Conservation (phyloP, 2,888 invertebrate species). For the Drosophila subquinaria region DNA sequence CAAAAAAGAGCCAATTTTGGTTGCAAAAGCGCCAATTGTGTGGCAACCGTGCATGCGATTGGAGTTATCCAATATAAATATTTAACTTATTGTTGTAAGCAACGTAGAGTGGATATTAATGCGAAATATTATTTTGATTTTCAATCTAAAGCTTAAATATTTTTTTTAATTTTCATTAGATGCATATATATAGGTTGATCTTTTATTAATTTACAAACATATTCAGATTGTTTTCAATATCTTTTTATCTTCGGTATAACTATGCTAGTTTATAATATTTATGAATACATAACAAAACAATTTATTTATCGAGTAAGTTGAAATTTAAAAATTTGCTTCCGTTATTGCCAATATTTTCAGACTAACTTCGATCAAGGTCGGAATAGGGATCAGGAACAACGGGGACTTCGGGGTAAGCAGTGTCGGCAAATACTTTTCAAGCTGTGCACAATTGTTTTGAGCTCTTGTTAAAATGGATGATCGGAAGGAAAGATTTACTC, state of each 20-base stretch:
- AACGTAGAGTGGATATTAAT: background rate
- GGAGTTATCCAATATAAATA: background rate
- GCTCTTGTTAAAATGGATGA: conserved; percentile 12
- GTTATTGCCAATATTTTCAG: conserved; percentile 62
- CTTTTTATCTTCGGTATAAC: conserved; percentile 44
- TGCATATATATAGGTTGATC: conserved; percentile 42
- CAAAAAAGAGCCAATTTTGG: no score
- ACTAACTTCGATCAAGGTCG: conserved; percentile 40
- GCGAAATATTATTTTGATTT: background rate
- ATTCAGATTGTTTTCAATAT: conserved; percentile 48
- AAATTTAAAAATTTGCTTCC: conserved; percentile 45
- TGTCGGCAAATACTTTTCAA: conserved; percentile 57
- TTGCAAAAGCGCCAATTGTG: no score
- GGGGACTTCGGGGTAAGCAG: conserved; percentile 29
- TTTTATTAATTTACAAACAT: conserved; percentile 75
- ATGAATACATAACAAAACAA: conserved; percentile 78
- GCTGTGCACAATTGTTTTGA: conserved; percentile 51
- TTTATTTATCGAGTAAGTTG: conserved; percentile 60
- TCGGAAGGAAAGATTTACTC: conserved; percentile 4
- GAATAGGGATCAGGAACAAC: conserved; percentile 14
- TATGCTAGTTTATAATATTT: conserved; percentile 65
- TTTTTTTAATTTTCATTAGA: background rate
- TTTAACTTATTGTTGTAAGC: background rate
- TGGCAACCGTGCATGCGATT: no score
- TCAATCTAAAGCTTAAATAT: background rate